Evolutionary conservation across 2,113 vertebrate genomes (phyloP).

Genomic region (Varanus salvator): DNA sequence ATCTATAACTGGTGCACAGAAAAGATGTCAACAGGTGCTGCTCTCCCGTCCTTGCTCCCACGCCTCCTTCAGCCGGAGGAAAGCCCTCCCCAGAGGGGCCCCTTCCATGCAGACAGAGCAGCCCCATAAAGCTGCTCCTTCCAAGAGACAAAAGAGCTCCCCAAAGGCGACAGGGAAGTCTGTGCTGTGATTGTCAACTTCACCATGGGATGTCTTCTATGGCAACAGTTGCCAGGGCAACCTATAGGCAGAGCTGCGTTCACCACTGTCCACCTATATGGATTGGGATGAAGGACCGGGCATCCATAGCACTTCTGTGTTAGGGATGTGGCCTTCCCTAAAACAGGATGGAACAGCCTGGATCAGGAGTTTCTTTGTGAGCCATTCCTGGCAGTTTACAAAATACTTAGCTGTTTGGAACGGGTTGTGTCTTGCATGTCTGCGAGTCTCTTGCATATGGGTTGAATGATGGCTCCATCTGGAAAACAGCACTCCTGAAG

Average conservation of each 20-base stretch:
- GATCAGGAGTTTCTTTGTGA: no score
- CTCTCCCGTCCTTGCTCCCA: background rate
- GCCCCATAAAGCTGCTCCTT: accelerated
- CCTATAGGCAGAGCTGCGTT: slow-evolving; percentile 42
- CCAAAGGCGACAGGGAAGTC: background rate
- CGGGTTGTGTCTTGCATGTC: background rate
- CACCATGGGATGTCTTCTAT: slow-evolving; percentile 42
- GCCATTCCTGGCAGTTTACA: background rate
- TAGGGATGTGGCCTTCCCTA: background rate
- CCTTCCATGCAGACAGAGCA: accelerated
- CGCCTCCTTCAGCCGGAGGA: background rate
- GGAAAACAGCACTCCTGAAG: background rate
- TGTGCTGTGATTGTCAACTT: slow-evolving; percentile 38
- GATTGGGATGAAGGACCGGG: background rate
- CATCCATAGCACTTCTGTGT: background rate
- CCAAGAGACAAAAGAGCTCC: background rate
- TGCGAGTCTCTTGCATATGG: background rate
- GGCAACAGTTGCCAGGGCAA: slow-evolving; percentile 61
- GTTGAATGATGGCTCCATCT: background rate
- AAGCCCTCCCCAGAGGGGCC: accelerated
- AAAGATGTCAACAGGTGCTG: background rate
- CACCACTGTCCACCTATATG: slow-evolving; percentile 4
- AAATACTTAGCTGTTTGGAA: background rate
- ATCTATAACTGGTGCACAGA: background rate
- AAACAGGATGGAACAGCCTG: background rate